Evolutionary conservation across 2,113 vertebrate genomes (phyloP), one percentile per base, ranked within the genome.

Genomic region (Naja naja): DNA sequence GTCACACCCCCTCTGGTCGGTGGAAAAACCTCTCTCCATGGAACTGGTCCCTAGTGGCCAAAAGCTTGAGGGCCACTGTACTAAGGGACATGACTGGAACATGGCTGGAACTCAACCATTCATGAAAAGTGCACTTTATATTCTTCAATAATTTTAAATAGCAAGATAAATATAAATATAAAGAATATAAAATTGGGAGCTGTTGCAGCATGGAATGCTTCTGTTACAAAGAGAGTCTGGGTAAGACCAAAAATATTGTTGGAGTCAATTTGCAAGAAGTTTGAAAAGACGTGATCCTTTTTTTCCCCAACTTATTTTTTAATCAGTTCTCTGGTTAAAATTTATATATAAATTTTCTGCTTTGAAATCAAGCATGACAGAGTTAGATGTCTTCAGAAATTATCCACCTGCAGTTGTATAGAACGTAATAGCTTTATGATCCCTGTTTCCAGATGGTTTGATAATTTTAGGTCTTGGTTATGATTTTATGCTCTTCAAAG

Each of bases 71-170:
- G 23, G 23, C 56, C 23, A 7, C 56, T 27, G 56, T 23, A 25
- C 23, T 58, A 25, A 56, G 56, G 8, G 56, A 25, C 23, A 58
- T 58, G 56, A 58, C 5, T 25, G 8, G 8, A 52, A 52, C 20
- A 23, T 56, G 0, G 0, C 22, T 45, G 93, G 60, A 81, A 92
- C 85, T 54, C 93, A 91, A 2, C 3, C 3, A 27, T 23, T 23
- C 2, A 0, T 64, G 1, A 90, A 88, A 55, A 58, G 47, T 92
- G 22, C 25, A 45, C 5, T 64, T 95, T 91, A 58, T 86, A 89
- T 55, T 10, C 91, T 89, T 87, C 43, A n/a, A 69, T 56, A 60
- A 58, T 74, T 90, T 88, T 39, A 89, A 92, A 55, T 89, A 54
- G 34, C 45, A 39, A n/a, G n/a, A n/a, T n/a, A n/a, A n/a, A n/a